A percentile compares a stretch with the other conserved stretches of the same genome.
Conservation (phyloP, 64 coral and sea anemone species). For the Trachythela sp. region DNA sequence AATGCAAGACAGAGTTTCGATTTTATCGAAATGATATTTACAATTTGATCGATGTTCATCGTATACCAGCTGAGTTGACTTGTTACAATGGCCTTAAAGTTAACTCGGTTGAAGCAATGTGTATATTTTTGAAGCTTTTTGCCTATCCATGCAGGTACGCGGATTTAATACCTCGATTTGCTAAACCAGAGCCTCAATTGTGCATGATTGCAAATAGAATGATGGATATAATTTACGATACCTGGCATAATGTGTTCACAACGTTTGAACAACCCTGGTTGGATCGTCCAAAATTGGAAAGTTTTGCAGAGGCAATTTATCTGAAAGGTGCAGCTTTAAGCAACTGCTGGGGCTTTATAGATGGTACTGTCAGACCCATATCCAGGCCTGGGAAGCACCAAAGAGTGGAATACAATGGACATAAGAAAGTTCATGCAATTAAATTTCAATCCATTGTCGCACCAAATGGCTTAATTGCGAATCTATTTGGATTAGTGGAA, state of each 20-base stretch:
- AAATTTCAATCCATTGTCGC: not conserved
- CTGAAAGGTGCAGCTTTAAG: not conserved
- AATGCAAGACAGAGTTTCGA: conserved; percentile 42
- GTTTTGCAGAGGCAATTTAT: not conserved
- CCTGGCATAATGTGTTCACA: not conserved
- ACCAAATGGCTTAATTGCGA: not conserved
- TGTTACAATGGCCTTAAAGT: conserved; percentile 27
- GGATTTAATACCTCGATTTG: not conserved
- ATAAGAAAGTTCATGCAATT: not conserved
- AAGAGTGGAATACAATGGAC: too few relatives aligned
- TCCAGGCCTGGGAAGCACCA: too few relatives aligned
- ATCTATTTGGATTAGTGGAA: not conserved
- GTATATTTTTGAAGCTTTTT: conserved; percentile 41
- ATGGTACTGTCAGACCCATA: too few relatives aligned
- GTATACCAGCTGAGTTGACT: conserved; percentile 18
- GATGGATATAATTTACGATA: not conserved
- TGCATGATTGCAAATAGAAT: not conserved
- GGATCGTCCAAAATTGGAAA: not conserved
- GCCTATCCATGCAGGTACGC: not conserved
- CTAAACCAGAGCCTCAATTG: not conserved
- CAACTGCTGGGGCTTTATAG: not conserved
- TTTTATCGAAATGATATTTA: conserved; percentile 37
- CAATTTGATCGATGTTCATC: not conserved
- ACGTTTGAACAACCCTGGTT: not conserved
- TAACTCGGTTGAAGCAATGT: conserved; percentile 15